Percentiles rank a stretch among this genome's conserved stretches.
These are phyloP conservation scores for Laspeyria flexula DNA, from an alignment of 2,888 invertebrate species.

Conservation along the genomic window DNA sequence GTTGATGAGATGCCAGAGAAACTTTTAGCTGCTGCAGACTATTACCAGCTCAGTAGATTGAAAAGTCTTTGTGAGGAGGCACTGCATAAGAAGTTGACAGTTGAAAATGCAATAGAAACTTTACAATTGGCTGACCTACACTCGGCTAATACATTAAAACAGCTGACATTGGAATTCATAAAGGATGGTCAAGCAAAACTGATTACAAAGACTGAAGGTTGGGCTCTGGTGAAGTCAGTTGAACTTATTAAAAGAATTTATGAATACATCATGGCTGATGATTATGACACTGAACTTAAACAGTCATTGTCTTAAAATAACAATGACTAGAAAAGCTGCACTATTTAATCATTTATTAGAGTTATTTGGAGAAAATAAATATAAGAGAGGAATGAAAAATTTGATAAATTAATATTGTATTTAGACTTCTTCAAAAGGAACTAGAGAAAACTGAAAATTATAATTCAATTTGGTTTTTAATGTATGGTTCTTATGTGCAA, in stretches of 20 bases:
- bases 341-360: too few species aligned
- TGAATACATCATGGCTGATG: slow-evolving; percentile 76
- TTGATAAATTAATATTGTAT: too few species aligned
- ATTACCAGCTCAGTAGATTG: slow-evolving; percentile 72
- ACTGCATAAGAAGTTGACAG: slow-evolving; percentile 73
- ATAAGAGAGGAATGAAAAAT: too few species aligned
- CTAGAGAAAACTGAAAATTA: too few species aligned
- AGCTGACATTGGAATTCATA: slow-evolving; percentile 74
- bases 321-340: not conserved
- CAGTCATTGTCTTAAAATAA: slow-evolving; percentile 9
- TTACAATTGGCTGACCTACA: slow-evolving; percentile 76
- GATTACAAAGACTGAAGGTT: slow-evolving; percentile 76
- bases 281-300: slow-evolving; percentile 60
- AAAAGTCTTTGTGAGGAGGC: slow-evolving; percentile 78
- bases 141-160: slow-evolving; percentile 69
- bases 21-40: slow-evolving; percentile 77
- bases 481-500: too few species aligned
- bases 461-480: too few species aligned
- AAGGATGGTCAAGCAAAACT: slow-evolving; percentile 78
- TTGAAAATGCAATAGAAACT: slow-evolving; percentile 79
- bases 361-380: too few species aligned
- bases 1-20: slow-evolving; percentile 78
- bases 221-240: slow-evolving; percentile 74
- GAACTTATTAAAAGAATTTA: slow-evolving; percentile 76
- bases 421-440: too few species aligned